Percentiles rank a stretch among this genome's conserved stretches.
Conservation (phyloP, 2,797 vertebrate species). For the Martes flavigula region DNA sequence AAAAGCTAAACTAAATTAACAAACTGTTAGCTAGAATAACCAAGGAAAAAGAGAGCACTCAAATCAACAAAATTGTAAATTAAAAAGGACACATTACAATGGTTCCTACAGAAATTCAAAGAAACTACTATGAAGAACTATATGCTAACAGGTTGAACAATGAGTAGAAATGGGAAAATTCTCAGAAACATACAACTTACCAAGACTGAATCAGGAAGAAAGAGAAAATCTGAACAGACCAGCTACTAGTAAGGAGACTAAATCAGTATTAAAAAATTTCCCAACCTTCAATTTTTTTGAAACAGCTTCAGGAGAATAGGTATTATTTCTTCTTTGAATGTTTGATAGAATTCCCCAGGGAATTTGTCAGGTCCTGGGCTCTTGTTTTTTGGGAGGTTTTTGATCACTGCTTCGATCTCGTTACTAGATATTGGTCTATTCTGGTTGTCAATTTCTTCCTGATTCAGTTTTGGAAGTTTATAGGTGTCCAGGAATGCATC, state of each 20-base stretch:
- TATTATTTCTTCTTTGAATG: too few relatives aligned
- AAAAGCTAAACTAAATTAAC: background rate
- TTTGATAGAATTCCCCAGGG: too few relatives aligned
- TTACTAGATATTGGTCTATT: too few relatives aligned
- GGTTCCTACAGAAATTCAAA: background rate
- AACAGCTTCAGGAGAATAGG: too few relatives aligned
- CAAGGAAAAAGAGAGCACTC: background rate
- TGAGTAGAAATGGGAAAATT: background rate
- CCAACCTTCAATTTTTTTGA: background rate
- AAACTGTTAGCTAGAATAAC: background rate
- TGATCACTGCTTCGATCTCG: too few relatives aligned
- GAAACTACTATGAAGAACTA: background rate
- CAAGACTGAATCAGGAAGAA: background rate
- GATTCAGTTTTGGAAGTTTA: too few relatives aligned
- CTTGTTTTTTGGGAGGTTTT: too few relatives aligned
- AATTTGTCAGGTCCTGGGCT: too few relatives aligned
- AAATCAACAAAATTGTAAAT: background rate
- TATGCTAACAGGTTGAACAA: background rate
- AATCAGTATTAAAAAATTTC: background rate
- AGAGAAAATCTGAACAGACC: background rate
- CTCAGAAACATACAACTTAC: background rate
- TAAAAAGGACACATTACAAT: background rate
- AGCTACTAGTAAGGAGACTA: background rate
- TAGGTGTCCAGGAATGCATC: too few relatives aligned
- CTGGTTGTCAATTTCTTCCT: too few relatives aligned